phyloP scores from a whole-genome alignment of 1,140 invertebrate genomes.

The Platorchestia sp. region DNA sequence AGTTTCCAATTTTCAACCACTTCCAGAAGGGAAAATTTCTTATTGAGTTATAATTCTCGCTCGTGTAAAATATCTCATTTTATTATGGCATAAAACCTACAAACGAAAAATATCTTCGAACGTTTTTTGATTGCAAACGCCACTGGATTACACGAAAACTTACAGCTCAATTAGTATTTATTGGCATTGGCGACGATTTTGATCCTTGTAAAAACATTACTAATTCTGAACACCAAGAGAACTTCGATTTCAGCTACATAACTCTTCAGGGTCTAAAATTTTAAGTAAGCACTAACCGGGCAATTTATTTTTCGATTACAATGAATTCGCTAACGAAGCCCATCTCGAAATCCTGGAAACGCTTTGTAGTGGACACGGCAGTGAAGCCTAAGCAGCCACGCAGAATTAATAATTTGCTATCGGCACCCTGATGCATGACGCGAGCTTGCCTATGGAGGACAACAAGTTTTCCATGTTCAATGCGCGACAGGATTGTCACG shows the following conservation, averaged over 20 bases:
- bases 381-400: background rate
- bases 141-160: background rate
- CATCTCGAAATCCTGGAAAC: background rate
- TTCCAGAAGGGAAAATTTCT: background rate
- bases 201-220: background rate
- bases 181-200: background rate
- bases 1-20: background rate
- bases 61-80: background rate
- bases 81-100: background rate
- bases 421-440: background rate
- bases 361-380: background rate
- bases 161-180: background rate
- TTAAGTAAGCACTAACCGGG: background rate
- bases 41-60: background rate
- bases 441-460: background rate
- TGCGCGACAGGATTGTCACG: background rate
- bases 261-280: background rate
- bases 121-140: background rate
- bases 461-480: background rate
- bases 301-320: background rate
- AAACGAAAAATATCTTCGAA: background rate
- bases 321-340: background rate
- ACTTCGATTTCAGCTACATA: background rate
- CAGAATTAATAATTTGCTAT: background rate
- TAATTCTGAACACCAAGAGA: background rate